Percentiles rank a stretch among this genome's conserved stretches.
phyloP scores from a whole-genome alignment of 1,140 invertebrate species.

The Ylistrum balloti region DNA sequence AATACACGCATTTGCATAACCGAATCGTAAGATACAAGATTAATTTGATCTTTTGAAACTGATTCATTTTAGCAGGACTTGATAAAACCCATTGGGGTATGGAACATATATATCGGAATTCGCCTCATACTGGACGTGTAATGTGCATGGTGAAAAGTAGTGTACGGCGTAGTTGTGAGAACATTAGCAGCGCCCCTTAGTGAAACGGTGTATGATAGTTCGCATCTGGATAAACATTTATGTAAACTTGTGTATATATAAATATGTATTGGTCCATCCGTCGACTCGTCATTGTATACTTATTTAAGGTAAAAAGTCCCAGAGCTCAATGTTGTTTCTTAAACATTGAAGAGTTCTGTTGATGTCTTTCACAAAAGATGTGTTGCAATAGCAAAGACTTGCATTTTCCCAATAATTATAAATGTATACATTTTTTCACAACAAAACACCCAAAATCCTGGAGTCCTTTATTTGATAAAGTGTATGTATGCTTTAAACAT shows the following conservation, averaged over 20 bases:
- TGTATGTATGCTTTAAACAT: too few relatives aligned
- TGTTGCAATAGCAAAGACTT: too few relatives aligned
- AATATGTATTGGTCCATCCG: neutral
- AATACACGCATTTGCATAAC: neutral
- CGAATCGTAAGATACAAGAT: neutral
- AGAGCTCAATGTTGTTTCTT: neutral
- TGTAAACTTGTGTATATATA: neutral
- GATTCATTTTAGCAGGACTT: conserved; percentile 15
- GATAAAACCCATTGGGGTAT: neutral
- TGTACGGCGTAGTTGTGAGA: neutral
- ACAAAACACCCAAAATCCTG: too few relatives aligned
- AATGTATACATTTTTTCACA: too few relatives aligned
- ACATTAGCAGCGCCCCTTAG: neutral
- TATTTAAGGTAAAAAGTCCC: neutral
- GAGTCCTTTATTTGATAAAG: too few relatives aligned
- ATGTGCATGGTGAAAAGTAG: neutral
- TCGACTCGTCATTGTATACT: neutral
- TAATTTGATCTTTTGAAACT: neutral
- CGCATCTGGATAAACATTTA: neutral
- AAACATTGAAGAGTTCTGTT: neutral
- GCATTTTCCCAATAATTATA: too few relatives aligned
- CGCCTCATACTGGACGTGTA: neutral
- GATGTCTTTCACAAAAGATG: too few relatives aligned
- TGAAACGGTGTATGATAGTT: neutral
- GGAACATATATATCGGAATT: neutral